A percentile compares a stretch with the other conserved stretches of the same genome.
Evolutionary conservation across 2,113 vertebrate genomes (phyloP).

Genomic region (Macquaria ambigua): DNA sequence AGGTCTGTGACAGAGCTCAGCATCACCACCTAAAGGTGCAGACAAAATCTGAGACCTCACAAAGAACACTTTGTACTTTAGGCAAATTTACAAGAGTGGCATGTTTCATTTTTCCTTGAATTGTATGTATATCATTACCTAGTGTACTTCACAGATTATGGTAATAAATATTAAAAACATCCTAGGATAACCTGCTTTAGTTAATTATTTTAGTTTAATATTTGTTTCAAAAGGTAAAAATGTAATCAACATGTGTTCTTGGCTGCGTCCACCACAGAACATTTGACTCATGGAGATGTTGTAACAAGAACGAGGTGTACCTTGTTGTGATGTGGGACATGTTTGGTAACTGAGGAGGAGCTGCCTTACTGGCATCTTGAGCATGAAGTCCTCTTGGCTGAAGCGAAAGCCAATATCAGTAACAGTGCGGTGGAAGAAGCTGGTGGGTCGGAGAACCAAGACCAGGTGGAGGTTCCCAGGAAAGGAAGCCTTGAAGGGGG

Average conservation of each 20-base stretch:
- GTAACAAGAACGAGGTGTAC: constrained; percentile 50
- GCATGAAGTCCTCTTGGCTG: constrained; percentile 97
- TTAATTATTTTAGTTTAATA: too few species aligned
- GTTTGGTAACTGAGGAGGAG: constrained; percentile 72
- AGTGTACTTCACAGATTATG: not conserved
- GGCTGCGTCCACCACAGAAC: constrained; percentile 39
- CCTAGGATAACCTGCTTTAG: not conserved
- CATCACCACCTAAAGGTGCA: constrained; percentile 92
- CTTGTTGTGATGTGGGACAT: constrained; percentile 67
- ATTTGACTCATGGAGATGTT: constrained; percentile 38
- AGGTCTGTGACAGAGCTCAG: constrained; percentile 97
- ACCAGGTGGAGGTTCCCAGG: constrained; percentile 96
- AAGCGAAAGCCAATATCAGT: constrained; percentile 97
- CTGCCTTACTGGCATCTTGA: constrained; percentile 93
- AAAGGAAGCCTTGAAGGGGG: constrained; percentile 88
- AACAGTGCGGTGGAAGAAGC: constrained; percentile 96
- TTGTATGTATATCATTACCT: not conserved
- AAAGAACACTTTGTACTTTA: constrained; percentile 5
- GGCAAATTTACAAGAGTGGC: not conserved
- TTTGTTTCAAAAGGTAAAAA: not conserved
- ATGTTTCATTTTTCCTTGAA: not conserved
- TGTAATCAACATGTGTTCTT: constrained; percentile 21
- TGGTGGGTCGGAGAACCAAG: constrained; percentile 94
- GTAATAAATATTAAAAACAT: not conserved
- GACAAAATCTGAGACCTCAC: constrained; percentile 42